A percentile compares a stretch with the other conserved stretches of the same genome.
phyloP scores from a whole-genome alignment of 2,797 vertebrate species.

The Sternotherus odoratus region DNA sequence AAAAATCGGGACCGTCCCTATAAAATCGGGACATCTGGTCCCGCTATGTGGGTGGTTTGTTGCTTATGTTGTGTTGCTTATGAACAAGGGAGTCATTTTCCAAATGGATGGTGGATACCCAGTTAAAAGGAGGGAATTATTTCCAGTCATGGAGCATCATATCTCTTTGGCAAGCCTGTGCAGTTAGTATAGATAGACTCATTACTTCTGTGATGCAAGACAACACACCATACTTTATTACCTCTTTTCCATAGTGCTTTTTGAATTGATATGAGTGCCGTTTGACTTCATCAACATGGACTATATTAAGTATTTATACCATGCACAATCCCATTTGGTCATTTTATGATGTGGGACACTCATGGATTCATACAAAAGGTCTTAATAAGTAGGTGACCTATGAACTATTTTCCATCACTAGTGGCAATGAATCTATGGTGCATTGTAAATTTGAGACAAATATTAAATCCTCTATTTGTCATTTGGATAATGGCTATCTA shows the following conservation, averaged over 20 bases:
- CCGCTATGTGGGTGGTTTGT: not conserved
- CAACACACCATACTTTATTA: accelerated
- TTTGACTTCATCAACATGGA: conserved; percentile 13
- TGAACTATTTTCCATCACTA: not conserved
- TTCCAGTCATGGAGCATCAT: not conserved
- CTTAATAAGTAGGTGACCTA: conserved; percentile 7
- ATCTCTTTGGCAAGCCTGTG: accelerated
- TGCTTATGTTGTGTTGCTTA: not conserved
- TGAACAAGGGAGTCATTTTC: not conserved
- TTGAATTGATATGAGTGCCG: accelerated
- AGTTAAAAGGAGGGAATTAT: not conserved
- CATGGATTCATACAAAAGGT: conserved; percentile 44
- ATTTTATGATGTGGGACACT: conserved; percentile 8
- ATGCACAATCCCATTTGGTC: not conserved
- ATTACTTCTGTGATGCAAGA: not conserved
- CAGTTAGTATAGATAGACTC: accelerated
- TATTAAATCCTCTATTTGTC: conserved; percentile 16
- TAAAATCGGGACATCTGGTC: too few species aligned
- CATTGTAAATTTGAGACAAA: conserved; percentile 26
- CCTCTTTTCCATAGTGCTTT: not conserved
- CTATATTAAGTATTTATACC: conserved; percentile 19
- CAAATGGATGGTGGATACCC: not conserved
- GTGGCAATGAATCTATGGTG: not conserved
- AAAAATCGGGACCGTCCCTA: too few species aligned
- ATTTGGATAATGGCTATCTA: conserved; percentile 53